Percentiles rank a stretch among this genome's conserved stretches.
phyloP scores from a whole-genome alignment of 2,113 vertebrate species.

The Tonatia bakeri region DNA sequence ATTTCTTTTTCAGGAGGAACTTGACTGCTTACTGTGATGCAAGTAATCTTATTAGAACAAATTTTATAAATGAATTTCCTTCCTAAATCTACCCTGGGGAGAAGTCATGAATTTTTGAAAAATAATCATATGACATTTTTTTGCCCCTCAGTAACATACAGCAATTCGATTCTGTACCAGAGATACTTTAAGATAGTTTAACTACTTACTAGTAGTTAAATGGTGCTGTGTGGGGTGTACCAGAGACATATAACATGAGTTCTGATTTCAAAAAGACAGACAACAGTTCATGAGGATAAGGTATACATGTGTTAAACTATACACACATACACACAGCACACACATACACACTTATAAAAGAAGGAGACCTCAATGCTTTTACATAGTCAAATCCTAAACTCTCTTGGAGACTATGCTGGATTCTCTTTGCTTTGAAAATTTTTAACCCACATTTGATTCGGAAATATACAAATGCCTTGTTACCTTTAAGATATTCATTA shows the following conservation, averaged over 20 bases:
- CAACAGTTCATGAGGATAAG: background rate
- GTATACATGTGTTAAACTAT: background rate
- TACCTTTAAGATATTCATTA: background rate
- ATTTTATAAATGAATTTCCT: conserved; percentile 16
- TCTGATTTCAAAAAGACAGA: conserved; percentile 25
- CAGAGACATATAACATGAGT: background rate
- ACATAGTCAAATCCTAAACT: background rate
- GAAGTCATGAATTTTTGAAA: background rate
- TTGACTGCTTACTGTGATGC: background rate
- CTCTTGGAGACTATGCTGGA: background rate
- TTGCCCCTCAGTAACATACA: background rate
- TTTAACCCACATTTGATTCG: background rate
- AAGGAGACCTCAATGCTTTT: background rate
- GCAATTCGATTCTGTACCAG: background rate
- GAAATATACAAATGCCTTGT: background rate
- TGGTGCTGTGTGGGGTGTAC: background rate
- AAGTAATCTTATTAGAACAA: conserved; percentile 14
- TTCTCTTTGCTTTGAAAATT: background rate
- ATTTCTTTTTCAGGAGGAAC: conserved; percentile 8
- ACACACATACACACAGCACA: background rate
- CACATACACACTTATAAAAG: background rate
- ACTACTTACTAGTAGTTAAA: background rate
- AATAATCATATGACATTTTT: background rate
- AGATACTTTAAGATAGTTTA: background rate
- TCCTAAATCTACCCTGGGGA: background rate